Conservation (phyloP, 2,888 invertebrate genomes). For the Molorchus minor region DNA sequence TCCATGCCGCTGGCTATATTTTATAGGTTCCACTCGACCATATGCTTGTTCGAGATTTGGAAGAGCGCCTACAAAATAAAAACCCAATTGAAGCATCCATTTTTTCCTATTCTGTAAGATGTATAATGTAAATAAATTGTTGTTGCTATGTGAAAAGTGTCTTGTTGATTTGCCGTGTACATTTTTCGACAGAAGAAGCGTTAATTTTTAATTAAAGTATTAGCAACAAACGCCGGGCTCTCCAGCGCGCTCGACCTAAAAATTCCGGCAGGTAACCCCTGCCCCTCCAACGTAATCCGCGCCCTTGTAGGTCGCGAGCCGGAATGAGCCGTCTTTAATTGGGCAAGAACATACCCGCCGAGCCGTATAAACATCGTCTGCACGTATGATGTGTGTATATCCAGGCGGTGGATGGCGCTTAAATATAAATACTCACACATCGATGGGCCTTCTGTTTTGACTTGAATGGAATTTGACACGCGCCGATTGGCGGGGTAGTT, state of each 20-base stretch:
- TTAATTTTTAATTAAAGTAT: no score
- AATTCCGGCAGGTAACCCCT: not conserved
- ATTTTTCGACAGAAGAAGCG: no score
- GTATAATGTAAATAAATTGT: no score
- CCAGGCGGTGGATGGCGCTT: not conserved
- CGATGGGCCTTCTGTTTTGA: constrained; percentile 2
- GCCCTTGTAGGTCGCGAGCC: not conserved
- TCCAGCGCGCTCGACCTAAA: no score
- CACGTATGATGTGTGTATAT: no score
- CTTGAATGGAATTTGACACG: constrained; percentile 5
- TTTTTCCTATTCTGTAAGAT: constrained; percentile 8
- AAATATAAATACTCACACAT: not conserved
- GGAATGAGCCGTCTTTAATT: not conserved
- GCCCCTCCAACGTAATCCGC: not conserved
- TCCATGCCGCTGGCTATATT: constrained; percentile 94
- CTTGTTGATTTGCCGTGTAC: no score
- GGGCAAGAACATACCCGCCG: not conserved
- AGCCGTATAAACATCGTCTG: not conserved
- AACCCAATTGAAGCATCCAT: constrained; percentile 59
- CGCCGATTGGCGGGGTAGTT: not conserved
- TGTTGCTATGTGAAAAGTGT: not conserved
- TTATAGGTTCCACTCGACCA: constrained; percentile 94
- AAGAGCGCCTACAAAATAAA: constrained; percentile 94
- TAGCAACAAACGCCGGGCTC: no score
- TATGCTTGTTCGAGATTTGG: constrained; percentile 96